A percentile compares a stretch with the other conserved stretches of the same genome.
These are phyloP conservation scores for Limnephilus auricula DNA, from an alignment of 2,888 invertebrate species.

Conservation along the genomic window DNA sequence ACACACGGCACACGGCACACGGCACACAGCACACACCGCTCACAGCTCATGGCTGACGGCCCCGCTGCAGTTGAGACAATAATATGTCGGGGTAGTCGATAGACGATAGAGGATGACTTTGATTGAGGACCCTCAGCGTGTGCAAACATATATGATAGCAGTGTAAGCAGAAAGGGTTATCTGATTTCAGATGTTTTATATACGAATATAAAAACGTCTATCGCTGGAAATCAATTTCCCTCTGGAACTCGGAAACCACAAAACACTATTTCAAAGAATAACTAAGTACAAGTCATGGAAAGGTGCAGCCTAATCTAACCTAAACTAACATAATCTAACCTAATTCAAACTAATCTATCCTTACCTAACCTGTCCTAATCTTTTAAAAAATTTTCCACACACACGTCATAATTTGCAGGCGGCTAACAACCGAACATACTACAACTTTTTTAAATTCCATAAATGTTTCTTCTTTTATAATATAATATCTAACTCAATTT, in stretches of 20 bases:
- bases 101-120: not conserved
- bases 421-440: too few relatives aligned
- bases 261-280: not conserved
- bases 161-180: not conserved
- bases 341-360: too few relatives aligned
- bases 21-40: not conserved
- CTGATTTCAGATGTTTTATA: not conserved
- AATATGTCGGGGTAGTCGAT: conserved; percentile 23
- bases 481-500: too few relatives aligned
- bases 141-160: conserved; percentile 30
- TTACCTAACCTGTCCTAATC: too few relatives aligned
- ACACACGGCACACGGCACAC: conserved; percentile 8
- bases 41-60: not conserved
- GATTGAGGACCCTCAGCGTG: conserved; percentile 25
- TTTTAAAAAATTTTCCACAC: too few relatives aligned
- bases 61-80: conserved; percentile 28
- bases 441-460: too few relatives aligned
- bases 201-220: not conserved
- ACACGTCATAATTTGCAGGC: too few relatives aligned
- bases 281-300: too few relatives aligned
- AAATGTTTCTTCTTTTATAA: too few relatives aligned
- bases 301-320: too few relatives aligned
- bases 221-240: not conserved
- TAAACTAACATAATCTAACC: not conserved
- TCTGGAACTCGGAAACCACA: not conserved